Evolutionary conservation across 64 coral and sea anemone species (phyloP), one percentile per base, ranked within the genome.

Genomic region (Montipora cactus): DNA sequence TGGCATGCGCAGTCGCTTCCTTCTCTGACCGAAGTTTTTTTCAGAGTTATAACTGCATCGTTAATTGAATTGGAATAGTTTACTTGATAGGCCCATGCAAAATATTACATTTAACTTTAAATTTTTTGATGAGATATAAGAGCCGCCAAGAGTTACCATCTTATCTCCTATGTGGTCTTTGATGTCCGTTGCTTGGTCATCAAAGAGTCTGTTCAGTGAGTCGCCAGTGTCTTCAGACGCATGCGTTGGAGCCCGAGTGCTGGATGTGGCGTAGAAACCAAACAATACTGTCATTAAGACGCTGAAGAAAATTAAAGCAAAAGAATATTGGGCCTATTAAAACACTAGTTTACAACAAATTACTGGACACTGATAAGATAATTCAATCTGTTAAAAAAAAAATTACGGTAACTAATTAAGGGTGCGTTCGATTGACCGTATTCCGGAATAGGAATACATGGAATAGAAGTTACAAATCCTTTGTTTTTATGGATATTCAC

Each of bases 201-300:
- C 90, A 13, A 92, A 77, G 3, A 92, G 62, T 62, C 90, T 81
- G 80, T 86, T 92, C 49, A 83, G 8, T 64, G 83, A 74, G 2
- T 94, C 92, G 25, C 88, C 87, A 4, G 47, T 81, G 8, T 78
- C 67, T 80, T 79, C 79, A 81, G 77, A 80, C 48, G 84, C 77
- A 67, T 89, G 84, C n/a, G 84, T 53, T 20, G 92, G 92, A 19
- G 92, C 92, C 22, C 87, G 96, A 5, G 87, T 59, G 14, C 89
- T 89, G 4, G 92, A 77, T 4, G 87, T 97, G 5, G 93, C 96
- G 81, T 78, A 87, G 2, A 93, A 94, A 87, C 96, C 96, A 51
- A 98, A 98, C 69, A 98, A 77, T 75, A 98, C 88, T 6, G 96
- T 93, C 96, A 98, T 98, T 44, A 98, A 91, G 51, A 98, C 96